These are phyloP conservation scores for Odontophorus gujanensis DNA, from an alignment of 2,113 vertebrate genomes.

Conservation along the genomic window DNA sequence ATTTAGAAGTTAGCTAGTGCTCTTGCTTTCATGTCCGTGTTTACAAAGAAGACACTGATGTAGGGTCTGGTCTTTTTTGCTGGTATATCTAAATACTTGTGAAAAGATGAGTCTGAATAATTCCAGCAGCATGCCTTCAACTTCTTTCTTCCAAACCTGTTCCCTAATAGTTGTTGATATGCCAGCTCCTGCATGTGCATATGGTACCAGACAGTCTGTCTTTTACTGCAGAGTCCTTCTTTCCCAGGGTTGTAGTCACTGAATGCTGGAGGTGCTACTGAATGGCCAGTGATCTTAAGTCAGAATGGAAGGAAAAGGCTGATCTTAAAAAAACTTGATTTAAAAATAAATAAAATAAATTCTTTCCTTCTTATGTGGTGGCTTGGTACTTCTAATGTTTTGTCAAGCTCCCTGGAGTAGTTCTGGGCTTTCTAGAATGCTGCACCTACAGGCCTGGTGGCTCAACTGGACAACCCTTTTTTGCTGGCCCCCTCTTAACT, in stretches of 20 bases:
- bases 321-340: neutral
- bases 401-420: neutral
- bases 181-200: neutral
- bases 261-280: neutral
- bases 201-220: neutral
- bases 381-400: neutral
- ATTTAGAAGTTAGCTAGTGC: neutral
- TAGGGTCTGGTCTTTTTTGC: neutral
- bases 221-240: neutral
- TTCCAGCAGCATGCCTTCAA: neutral
- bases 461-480: neutral
- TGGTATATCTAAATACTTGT: neutral
- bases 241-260: neutral
- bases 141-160: neutral
- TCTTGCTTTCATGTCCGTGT: neutral
- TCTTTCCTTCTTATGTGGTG: accelerated
- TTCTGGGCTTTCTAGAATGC: neutral
- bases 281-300: neutral
- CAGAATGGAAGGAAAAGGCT: neutral
- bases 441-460: neutral
- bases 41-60: neutral
- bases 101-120: neutral
- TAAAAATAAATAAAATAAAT: neutral
- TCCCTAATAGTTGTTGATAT: neutral
- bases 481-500: accelerated